Base-by-base conservation (phyloP, 2,888 invertebrate genomes). In the Unio delphinus region DNA sequence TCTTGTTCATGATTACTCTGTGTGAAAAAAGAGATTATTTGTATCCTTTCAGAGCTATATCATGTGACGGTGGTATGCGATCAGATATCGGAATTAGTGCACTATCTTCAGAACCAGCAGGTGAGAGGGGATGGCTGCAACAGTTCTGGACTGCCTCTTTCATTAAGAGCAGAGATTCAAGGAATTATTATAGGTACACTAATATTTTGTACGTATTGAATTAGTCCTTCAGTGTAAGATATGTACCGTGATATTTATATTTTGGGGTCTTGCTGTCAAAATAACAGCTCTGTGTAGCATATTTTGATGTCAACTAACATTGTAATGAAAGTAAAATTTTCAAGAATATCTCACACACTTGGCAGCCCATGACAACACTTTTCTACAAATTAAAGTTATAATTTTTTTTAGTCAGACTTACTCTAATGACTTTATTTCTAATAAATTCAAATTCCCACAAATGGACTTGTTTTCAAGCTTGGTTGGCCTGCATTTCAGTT, bases 51-150 rank as follows among this genome's bases (percentile, higher is more conserved):
- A 84, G 84, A 81, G 65, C 75, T 79, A 4, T 72, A 79, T 20
- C 76, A 76, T 64, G 67, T 84, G 60, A 81, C 75, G 0, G 17
- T 78, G 60, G 87, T 88, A 17, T 89, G 89, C 83, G 88, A 88
- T 79, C 86, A 87, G 70, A 85, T 89, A 58, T 88, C 89, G 4
- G 89, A 89, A 74, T 79, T 89, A 68, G 84, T 89, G 65, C 86
- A 88, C 71, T 88, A 86, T 78, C 77, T 87, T n/a, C 79, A 84
- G 66, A 82, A 83, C 4, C 75, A 82, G 55, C 78, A 84, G 1
- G 71, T 76, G 45, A 74, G 75, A 6, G 80, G 77, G 55, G 63
- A 62, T 58, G 67, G 63, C 45, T 67, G 67, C 20, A 70, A 71
- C 11, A 74, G 76, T 45, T 72, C 72, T 6, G 26, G 45, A 23